Evolutionary conservation across 2,797 vertebrate species (phyloP), one percentile per base, ranked within the genome.

Genomic region (Enteromius anoplus): DNA sequence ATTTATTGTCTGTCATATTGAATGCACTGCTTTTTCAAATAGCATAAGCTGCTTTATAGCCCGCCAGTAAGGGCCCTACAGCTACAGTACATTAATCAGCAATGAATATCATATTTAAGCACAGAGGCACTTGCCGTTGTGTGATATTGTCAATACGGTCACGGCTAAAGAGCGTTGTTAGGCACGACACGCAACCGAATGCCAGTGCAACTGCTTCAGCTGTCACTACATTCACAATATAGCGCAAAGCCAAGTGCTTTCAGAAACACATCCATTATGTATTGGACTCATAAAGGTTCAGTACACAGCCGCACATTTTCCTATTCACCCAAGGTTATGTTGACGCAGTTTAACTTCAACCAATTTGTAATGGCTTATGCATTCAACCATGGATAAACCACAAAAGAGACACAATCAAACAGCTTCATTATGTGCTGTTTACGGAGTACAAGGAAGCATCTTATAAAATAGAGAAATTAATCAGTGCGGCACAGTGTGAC

Each of bases 401-500:
- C 23, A 32, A 10, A 21, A 17, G 55, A 21, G 53, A 34, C 42
- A 64, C 58, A 64, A 72, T 73, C 69, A 72, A 72, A 62, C 37
- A 29, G 32, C 70, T 64, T 75, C 70, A 75, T 81, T 75, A 81
- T 81, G 14, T 21, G 29, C 42, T 26, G 29, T 76, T 51, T n/a
- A 70, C 15, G 3, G 42, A 73, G 21, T 11, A 23, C 75, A 42
- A 19, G 49, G 29, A 55, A 10, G 80, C 78, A 64, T n/a, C 65
- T 64, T 34, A 78, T 77, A 34, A 47, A 80, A 75, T 26, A 23
- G 37, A 69, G 21, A 53, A 47, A 71, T 71, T 71, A 75, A 86
- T 75, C 47, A 87, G 58, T 53, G 47, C 3, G 37, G 76, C 53
- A 60, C 80, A 66, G 55, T 66, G 82, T 75, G 75, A 68, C 2